phyloP scores from a whole-genome alignment of 2,888 invertebrate genomes.

The Melikaiella ostensackeni region DNA sequence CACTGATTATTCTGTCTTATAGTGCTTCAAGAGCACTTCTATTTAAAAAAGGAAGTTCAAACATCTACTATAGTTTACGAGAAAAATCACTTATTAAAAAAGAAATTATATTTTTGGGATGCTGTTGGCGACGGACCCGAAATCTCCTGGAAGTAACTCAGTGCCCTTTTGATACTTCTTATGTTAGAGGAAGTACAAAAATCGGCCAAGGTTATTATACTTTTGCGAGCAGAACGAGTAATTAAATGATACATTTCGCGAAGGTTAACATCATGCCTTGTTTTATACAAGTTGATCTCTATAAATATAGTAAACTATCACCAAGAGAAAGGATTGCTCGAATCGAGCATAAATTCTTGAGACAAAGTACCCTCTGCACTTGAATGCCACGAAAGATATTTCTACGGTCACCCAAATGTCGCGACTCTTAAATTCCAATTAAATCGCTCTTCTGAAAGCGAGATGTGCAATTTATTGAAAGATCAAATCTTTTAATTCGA shows the following conservation, averaged over 20 bases:
- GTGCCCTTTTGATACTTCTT: too few relatives aligned
- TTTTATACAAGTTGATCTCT: conserved; percentile 11
- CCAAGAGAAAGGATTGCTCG: conserved; percentile 16
- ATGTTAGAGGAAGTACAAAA: conserved; percentile 29
- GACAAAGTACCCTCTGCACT: neutral
- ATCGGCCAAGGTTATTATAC: conserved; percentile 18
- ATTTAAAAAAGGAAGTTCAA: too few relatives aligned
- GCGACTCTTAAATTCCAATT: conserved; percentile 22
- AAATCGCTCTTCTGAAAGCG: neutral
- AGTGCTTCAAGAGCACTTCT: too few relatives aligned
- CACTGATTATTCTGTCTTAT: too few relatives aligned
- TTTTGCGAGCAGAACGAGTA: conserved; percentile 4
- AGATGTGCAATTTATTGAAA: conserved; percentile 24
- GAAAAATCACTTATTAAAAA: too few relatives aligned
- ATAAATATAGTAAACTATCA: conserved; percentile 31
- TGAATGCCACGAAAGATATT: conserved; percentile 16
- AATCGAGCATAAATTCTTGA: neutral
- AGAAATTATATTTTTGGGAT: too few relatives aligned
- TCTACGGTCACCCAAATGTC: conserved; percentile 22
- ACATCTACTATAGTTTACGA: too few relatives aligned
- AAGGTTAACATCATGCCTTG: conserved; percentile 16
- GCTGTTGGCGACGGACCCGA: too few relatives aligned
- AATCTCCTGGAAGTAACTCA: too few relatives aligned
- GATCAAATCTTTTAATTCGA: conserved; percentile 27
- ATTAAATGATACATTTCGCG: conserved; percentile 22